These are phyloP conservation scores for Oreochromis mossambicus DNA, from an alignment of 2,797 vertebrate genomes.

Conservation along the genomic window DNA sequence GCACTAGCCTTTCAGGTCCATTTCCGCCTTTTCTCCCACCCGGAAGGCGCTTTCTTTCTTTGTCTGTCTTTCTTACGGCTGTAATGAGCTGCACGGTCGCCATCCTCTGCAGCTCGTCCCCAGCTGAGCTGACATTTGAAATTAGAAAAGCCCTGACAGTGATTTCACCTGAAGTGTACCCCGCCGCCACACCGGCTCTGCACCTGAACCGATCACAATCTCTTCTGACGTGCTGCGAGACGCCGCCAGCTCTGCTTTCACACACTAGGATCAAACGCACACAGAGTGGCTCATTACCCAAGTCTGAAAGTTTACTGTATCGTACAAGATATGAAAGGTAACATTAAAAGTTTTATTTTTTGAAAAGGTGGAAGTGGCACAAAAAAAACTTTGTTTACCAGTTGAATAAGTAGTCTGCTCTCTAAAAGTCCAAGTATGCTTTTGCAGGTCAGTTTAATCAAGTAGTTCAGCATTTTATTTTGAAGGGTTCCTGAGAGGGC, in stretches of 20 bases:
- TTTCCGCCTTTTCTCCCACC: neutral
- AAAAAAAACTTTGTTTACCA: neutral
- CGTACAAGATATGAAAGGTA: neutral
- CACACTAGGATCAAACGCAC: neutral
- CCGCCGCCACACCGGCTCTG: neutral
- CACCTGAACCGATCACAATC: slow-evolving; percentile 33
- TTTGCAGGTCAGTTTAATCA: neutral
- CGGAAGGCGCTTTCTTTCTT: neutral
- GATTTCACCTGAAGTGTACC: slow-evolving; percentile 4
- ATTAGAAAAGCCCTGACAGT: slow-evolving; percentile 21
- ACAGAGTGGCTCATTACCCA: neutral
- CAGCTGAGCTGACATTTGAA: neutral
- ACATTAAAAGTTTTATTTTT: neutral
- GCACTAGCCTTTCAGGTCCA: neutral
- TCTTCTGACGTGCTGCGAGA: neutral
- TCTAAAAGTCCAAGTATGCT: neutral
- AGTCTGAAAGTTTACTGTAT: neutral
- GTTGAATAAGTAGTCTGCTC: neutral
- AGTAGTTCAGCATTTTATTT: neutral
- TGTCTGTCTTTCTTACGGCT: neutral
- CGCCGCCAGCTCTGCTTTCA: neutral
- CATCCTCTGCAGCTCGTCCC: neutral
- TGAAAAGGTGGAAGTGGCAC: slow-evolving; percentile 5
- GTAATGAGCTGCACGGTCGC: neutral
- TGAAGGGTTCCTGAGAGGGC: neutral